Conservation (phyloP, 1,140 invertebrate genomes). For the Aphelenchoides besseyi region DNA sequence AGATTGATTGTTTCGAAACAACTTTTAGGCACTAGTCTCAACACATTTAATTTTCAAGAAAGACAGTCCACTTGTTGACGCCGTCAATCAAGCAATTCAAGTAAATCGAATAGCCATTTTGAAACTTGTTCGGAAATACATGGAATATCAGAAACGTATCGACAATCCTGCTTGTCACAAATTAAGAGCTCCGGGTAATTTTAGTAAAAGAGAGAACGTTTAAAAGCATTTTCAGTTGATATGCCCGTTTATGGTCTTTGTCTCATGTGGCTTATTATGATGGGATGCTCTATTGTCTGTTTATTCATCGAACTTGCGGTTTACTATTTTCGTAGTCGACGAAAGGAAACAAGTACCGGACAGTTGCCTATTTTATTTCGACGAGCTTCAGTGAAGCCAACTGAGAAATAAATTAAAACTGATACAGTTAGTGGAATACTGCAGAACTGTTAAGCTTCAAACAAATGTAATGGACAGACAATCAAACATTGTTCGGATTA, state of each 20-base stretch:
- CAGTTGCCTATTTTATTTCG: not conserved
- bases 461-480: not conserved
- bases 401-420: not conserved
- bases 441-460: not conserved
- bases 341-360: not conserved
- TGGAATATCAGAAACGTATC: slow-evolving; percentile 8
- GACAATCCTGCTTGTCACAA: slow-evolving; percentile 6
- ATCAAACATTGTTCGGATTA: slow-evolving; percentile 65
- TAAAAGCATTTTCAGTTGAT: slow-evolving; percentile 6
- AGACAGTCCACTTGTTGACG: not conserved
- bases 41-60: slow-evolving; percentile 8
- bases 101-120: not conserved
- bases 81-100: not conserved
- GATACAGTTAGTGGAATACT: not conserved
- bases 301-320: not conserved
- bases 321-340: not conserved
- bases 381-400: not conserved
- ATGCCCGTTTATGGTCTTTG: not conserved
- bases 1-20: not conserved
- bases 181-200: not conserved
- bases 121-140: slow-evolving; percentile 6
- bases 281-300: not conserved
- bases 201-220: not conserved
- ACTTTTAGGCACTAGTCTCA: not conserved
- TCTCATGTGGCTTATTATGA: not conserved